Evolutionary conservation across 2,797 vertebrate species (phyloP).

Genomic region (Peromyscus eremicus): DNA sequence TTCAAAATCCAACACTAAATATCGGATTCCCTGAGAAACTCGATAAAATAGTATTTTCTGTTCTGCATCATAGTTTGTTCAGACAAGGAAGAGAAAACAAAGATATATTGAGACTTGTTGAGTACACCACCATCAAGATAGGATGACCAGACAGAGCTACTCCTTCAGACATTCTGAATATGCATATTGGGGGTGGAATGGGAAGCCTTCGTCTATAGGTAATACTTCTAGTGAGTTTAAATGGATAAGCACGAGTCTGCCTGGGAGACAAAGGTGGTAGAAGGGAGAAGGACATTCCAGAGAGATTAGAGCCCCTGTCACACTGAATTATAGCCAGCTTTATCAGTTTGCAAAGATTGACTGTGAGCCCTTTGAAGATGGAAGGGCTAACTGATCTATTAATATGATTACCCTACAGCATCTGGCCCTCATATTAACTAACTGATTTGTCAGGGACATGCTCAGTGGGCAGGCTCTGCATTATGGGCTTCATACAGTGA

Average conservation of each 20-base stretch:
- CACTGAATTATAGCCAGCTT: conserved; percentile 66
- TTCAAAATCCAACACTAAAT: not conserved
- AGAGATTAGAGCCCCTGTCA: conserved; percentile 78
- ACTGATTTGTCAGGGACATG: conserved; percentile 27
- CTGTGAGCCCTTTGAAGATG: conserved; percentile 67
- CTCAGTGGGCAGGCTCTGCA: not conserved
- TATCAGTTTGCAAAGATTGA: conserved; percentile 44
- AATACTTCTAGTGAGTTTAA: conserved; percentile 53
- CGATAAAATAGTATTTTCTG: not conserved
- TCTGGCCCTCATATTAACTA: not conserved
- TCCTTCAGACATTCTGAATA: not conserved
- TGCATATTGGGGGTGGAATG: not conserved
- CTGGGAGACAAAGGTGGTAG: conserved; percentile 60
- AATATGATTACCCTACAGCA: conserved; percentile 34
- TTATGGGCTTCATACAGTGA: not conserved
- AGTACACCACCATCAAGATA: not conserved
- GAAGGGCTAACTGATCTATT: conserved; percentile 42
- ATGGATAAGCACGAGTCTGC: conserved; percentile 39
- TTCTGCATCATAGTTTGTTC: not conserved
- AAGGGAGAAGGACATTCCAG: conserved; percentile 68
- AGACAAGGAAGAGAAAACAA: conserved; percentile 1
- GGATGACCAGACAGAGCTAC: not conserved
- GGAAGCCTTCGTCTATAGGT: conserved; percentile 13
- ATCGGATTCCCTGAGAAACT: not conserved
- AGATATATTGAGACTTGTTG: not conserved